These are phyloP conservation scores for Lumbricus terrestris DNA, from an alignment of 2,888 invertebrate species.

Conservation along the genomic window DNA sequence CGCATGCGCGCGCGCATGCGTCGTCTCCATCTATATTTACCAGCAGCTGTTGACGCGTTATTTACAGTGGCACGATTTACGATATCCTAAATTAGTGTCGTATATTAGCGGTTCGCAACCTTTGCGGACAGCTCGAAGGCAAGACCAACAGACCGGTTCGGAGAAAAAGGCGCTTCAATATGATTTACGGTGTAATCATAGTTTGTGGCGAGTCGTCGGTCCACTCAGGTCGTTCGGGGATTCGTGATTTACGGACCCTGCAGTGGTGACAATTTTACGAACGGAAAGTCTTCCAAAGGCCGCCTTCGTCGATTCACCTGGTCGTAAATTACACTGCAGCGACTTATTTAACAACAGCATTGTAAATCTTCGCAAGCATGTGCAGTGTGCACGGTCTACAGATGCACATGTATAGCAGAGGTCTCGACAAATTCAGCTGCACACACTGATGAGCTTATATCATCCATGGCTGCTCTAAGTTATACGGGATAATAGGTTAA, in stretches of 20 bases:
- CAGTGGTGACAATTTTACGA: background rate
- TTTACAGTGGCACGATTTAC: background rate
- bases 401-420: no score
- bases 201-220: background rate
- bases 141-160: background rate
- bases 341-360: background rate
- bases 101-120: background rate
- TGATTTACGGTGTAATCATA: background rate
- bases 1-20: no score
- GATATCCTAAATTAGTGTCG: background rate
- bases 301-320: background rate
- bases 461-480: no score
- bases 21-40: background rate
- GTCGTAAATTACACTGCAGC: background rate
- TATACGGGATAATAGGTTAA: background rate
- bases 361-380: background rate
- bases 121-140: background rate
- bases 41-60: background rate
- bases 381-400: no score
- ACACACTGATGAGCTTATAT: background rate
- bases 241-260: background rate
- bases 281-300: background rate
- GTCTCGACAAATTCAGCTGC: background rate
- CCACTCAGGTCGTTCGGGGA: background rate
- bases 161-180: background rate